Base-by-base conservation (phyloP, 2,797 vertebrate genomes). In the Sebastes itinus region DNA sequence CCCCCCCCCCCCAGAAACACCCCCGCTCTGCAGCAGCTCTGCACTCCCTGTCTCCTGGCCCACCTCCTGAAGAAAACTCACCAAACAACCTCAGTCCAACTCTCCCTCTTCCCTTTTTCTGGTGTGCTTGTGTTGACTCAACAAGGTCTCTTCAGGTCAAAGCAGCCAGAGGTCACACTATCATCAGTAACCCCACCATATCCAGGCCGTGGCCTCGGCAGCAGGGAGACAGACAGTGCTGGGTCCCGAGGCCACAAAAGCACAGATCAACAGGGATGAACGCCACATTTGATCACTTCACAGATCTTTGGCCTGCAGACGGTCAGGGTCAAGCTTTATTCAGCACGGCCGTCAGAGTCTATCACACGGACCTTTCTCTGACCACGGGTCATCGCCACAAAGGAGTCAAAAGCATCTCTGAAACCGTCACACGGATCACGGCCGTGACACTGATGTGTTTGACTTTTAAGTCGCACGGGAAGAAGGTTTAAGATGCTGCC, bases 251-350 rank as follows among this genome's bases (percentile, higher is more conserved):
- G 85, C 80, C 82, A 87, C 85, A 88, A 83, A 46, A 88, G 77
- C 84, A 72, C 79, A 82, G 88, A 92, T 91, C 90, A 92, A 86
- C 87, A 74, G 70, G 75, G 85, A 87, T 75, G 65, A 92, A 88
- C 46, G 32, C 86, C 72, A 78, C 88, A 90, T 94, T 92, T 88
- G 91, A 94, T 94, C 92, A 91, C 88, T 83, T 76, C 86, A 81
- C 87, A 90, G 85, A 90, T 89, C 86, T 90, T 74, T 90, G 88
- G 83, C 92, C 87, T 23, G 71, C 80, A 79, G 80, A 86, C 81
- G 32, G 32, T 80, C 85, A 68, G 88, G 90, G 93, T 95, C 92
- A 93, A 82, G 85, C 87, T 91, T 85, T 65, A 73, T 82, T 84
- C 63, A 63, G 78, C 78, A 16, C 60, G 72, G 35, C 54, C 32